These are phyloP conservation scores for Phataginus tetradactyla DNA, from an alignment of 2,797 vertebrate genomes.

Conservation along the genomic window DNA sequence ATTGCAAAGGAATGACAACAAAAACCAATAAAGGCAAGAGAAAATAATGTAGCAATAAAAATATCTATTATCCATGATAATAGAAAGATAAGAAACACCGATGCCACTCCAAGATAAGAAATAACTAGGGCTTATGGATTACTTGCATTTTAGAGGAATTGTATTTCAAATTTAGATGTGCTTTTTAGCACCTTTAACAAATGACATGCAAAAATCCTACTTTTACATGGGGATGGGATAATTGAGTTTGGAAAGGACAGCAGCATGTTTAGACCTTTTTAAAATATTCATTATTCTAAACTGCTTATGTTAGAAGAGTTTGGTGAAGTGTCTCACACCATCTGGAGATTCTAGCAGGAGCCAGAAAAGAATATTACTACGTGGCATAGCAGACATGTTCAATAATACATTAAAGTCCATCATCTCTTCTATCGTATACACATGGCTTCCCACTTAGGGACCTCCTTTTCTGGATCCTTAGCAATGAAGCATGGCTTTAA, in stretches of 20 bases:
- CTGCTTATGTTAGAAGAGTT: not conserved
- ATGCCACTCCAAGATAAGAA: not conserved
- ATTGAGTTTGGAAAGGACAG: not conserved
- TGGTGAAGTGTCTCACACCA: not conserved
- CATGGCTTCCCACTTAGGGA: not conserved
- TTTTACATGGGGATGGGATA: not conserved
- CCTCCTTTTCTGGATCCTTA: not conserved
- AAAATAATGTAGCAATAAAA: not conserved
- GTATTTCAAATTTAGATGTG: not conserved
- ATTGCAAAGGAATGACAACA: not conserved
- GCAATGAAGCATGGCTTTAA: not conserved
- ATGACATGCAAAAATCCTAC: not conserved
- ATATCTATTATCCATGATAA: not conserved
- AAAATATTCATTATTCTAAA: not conserved
- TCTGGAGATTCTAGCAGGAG: not conserved
- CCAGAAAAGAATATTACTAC: not conserved
- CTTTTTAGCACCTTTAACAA: not conserved
- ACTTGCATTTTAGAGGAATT: not conserved
- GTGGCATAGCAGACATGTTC: not conserved
- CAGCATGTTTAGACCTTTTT: not conserved
- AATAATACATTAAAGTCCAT: not conserved
- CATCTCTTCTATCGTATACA: not conserved
- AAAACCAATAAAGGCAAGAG: not conserved
- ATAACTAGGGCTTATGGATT: not conserved
- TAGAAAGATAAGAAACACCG: too few species aligned